A percentile compares a stretch with the other conserved stretches of the same genome.
phyloP scores from a whole-genome alignment of 2,113 vertebrate genomes.

The Daubentonia madagascariensis region DNA sequence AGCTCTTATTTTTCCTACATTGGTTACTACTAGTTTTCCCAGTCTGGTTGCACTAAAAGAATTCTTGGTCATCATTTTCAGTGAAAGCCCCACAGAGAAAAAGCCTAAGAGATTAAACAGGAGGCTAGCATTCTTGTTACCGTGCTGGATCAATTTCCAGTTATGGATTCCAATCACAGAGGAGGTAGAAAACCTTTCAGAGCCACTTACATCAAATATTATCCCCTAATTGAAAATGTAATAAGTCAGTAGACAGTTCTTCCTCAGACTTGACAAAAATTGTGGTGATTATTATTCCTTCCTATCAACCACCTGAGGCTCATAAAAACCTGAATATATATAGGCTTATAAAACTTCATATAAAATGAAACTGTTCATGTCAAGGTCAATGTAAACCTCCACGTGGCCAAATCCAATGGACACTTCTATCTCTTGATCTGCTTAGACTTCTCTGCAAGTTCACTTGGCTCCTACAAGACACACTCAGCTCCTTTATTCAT shows the following conservation, averaged over 20 bases:
- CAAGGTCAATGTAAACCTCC: conserved; percentile 27
- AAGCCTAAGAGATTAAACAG: conserved; percentile 39
- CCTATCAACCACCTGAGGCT: conserved; percentile 64
- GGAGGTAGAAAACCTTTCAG: conserved; percentile 70
- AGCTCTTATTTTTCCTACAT: neutral
- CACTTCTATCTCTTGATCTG: neutral
- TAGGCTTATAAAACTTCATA: conserved; percentile 1
- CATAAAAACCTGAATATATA: conserved; percentile 47
- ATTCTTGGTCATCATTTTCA: conserved; percentile 50
- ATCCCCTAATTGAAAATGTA: conserved; percentile 56
- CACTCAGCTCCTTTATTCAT: neutral
- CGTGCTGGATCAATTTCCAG: conserved; percentile 73
- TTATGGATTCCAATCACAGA: conserved; percentile 77
- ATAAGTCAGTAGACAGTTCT: conserved; percentile 57
- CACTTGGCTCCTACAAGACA: neutral
- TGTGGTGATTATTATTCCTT: conserved; percentile 38
- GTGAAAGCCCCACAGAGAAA: conserved; percentile 56
- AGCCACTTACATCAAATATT: conserved; percentile 61
- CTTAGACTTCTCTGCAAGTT: neutral
- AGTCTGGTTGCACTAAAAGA: conserved; percentile 34
- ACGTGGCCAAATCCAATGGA: neutral
- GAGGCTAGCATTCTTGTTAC: conserved; percentile 29
- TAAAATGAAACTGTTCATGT: conserved; percentile 1
- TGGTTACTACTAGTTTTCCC: neutral
- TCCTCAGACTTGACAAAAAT: conserved; percentile 58